A percentile compares a stretch with the other conserved stretches of the same genome.
These are phyloP conservation scores for Leucoraja erinaceus DNA, from an alignment of 2,113 vertebrate genomes.

Conservation along the genomic window DNA sequence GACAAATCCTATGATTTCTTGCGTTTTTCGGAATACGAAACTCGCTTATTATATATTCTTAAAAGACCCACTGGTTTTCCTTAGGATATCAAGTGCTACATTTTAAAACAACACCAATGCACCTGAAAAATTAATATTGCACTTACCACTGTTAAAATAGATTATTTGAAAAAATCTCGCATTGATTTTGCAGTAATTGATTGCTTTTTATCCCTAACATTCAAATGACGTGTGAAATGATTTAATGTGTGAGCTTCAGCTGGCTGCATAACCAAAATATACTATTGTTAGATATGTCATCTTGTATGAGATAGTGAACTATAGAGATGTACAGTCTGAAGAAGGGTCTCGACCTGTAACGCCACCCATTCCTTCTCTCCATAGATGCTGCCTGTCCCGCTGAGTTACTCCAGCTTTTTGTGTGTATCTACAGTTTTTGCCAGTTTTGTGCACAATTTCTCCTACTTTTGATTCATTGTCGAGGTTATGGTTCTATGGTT, in stretches of 20 bases:
- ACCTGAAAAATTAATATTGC: background rate
- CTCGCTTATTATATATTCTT: background rate
- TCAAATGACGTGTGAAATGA: too few species aligned
- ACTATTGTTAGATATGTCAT: background rate
- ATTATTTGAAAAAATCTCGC: background rate
- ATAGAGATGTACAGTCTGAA: too few species aligned
- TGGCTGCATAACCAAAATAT: background rate
- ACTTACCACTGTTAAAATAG: background rate
- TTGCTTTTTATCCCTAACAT: too few species aligned
- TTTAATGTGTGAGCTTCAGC: background rate
- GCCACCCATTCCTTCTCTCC: too few species aligned
- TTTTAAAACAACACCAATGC: background rate
- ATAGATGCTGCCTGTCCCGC: too few species aligned
- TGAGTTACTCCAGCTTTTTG: too few species aligned
- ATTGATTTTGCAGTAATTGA: too few species aligned
- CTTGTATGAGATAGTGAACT: background rate
- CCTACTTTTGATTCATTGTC: background rate
- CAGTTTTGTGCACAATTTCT: background rate
- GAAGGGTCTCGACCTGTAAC: too few species aligned
- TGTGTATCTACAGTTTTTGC: background rate
- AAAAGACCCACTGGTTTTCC: background rate
- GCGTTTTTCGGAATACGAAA: too few species aligned
- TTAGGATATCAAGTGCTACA: background rate
- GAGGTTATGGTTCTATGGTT: too few species aligned
- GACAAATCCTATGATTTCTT: too few species aligned